Conservation (phyloP, 2,113 vertebrate genomes). For the Dryoscopus gambensis region DNA sequence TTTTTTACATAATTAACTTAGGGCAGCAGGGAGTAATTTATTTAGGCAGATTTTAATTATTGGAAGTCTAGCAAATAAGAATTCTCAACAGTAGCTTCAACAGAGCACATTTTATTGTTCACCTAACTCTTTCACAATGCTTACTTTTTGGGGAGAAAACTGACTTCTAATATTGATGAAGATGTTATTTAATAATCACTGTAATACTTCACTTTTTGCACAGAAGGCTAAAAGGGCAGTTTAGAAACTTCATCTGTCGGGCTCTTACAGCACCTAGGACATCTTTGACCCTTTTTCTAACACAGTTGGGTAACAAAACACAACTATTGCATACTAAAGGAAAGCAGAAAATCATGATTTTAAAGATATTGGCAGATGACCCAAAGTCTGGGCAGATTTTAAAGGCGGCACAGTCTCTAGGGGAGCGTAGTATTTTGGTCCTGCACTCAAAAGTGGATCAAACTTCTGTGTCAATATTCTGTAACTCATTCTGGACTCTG, state of each 20-base stretch:
- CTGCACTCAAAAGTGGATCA: not conserved
- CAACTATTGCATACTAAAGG: not conserved
- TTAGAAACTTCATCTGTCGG: not conserved
- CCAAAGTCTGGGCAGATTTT: not conserved
- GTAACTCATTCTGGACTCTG: not conserved
- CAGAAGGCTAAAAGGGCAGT: not conserved
- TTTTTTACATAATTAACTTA: slow-evolving; percentile 54
- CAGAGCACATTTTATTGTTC: not conserved
- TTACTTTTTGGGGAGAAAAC: not conserved
- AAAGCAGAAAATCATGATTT: not conserved
- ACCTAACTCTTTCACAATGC: not conserved
- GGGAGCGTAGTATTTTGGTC: not conserved
- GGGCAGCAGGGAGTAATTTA: slow-evolving; percentile 26
- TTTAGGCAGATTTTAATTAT: slow-evolving; percentile 54
- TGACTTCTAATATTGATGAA: not conserved
- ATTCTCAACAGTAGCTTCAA: not conserved
- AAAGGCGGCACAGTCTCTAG: not conserved
- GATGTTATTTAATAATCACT: not conserved
- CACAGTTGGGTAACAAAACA: not conserved
- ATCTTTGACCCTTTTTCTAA: not conserved
- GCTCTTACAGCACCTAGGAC: not conserved
- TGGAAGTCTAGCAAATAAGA: slow-evolving; percentile 21
- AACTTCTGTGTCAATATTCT: not conserved
- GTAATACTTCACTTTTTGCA: not conserved
- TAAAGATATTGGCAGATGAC: not conserved